These are phyloP conservation scores for Sus scrofa DNA, from an alignment of 2,113 vertebrate species.

Conservation along the genomic window DNA sequence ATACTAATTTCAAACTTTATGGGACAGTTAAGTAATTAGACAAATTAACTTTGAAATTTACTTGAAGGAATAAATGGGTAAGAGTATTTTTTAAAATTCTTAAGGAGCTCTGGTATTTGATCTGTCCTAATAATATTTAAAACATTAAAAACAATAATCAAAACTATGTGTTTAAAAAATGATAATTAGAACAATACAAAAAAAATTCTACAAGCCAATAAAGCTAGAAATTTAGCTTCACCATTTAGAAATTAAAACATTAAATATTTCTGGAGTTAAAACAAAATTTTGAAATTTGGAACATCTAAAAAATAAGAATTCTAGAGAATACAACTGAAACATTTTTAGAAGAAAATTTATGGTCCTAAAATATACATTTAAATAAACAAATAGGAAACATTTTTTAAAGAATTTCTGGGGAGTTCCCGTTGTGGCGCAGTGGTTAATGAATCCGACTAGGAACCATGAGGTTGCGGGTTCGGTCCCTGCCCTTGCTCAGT, in stretches of 20 bases:
- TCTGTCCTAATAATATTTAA: background rate
- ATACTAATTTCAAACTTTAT: background rate
- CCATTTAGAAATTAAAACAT: background rate
- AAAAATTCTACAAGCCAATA: background rate
- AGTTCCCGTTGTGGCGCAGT: too few species aligned
- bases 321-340: background rate
- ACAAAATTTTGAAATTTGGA: background rate
- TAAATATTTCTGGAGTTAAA: background rate
- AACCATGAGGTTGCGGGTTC: too few species aligned
- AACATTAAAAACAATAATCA: slow-evolving; percentile 50
- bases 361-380: background rate
- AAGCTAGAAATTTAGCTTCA: slow-evolving; percentile 9
- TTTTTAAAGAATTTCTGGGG: too few species aligned
- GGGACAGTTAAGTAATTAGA: background rate
- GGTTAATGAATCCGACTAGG: too few species aligned
- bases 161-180: slow-evolving; percentile 8
- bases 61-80: slow-evolving; percentile 7
- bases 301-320: slow-evolving; percentile 3
- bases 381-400: background rate
- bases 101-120: slow-evolving; percentile 14
- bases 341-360: background rate
- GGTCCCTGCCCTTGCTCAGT: too few species aligned
- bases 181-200: background rate
- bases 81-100: background rate
- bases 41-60: slow-evolving; percentile 40